Conservation (phyloP, 2,797 vertebrate genomes). For the Adelosebastes latens region DNA sequence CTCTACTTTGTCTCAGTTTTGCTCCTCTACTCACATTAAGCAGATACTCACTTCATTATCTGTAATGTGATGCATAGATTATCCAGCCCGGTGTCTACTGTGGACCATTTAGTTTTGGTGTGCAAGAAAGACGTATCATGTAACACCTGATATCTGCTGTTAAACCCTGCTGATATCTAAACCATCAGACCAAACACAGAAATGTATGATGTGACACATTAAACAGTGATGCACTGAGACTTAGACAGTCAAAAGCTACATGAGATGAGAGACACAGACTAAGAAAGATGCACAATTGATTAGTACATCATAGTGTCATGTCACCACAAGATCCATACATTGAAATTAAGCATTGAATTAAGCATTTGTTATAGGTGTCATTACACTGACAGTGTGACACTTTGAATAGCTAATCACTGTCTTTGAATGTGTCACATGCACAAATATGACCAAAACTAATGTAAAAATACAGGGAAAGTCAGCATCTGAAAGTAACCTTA, state of each 20-base stretch:
- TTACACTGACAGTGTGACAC: background rate
- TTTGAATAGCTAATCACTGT: background rate
- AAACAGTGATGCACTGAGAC: background rate
- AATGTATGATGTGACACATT: background rate
- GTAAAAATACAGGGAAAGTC: background rate
- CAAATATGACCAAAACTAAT: background rate
- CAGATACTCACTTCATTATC: slow-evolving; percentile 43
- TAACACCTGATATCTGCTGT: slow-evolving; percentile 6
- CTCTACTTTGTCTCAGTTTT: slow-evolving; percentile 5
- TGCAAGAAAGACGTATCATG: background rate
- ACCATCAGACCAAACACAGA: background rate
- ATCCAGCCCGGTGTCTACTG: slow-evolving; percentile 7
- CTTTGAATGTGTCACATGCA: background rate
- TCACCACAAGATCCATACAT: background rate
- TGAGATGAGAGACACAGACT: background rate
- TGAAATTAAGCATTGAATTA: background rate
- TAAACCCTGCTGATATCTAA: slow-evolving; percentile 10
- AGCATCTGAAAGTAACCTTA: background rate
- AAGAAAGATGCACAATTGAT: background rate
- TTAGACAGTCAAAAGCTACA: too few relatives aligned
- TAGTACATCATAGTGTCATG: background rate
- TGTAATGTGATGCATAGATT: slow-evolving; percentile 42
- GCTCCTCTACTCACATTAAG: slow-evolving; percentile 19
- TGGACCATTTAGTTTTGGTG: background rate
- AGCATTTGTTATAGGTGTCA: background rate